Evolutionary conservation across 2,113 vertebrate species (phyloP), one percentile per base, ranked within the genome.

Genomic region (Melanotaenia duboulayi): DNA sequence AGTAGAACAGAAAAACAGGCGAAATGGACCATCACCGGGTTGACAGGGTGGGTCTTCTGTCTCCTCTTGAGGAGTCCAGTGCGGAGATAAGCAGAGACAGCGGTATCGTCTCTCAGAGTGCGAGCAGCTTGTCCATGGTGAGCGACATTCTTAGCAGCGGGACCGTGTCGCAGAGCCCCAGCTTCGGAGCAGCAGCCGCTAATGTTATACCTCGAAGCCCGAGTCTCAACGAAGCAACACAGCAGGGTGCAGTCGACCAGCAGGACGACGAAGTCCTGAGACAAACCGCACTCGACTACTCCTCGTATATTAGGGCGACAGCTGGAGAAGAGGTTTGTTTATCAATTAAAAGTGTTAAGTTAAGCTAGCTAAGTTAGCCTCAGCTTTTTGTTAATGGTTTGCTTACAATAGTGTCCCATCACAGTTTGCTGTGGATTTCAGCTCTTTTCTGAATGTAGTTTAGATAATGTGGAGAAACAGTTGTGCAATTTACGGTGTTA

Each of bases 81-180:
- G 81, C 92, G 0, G 89, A 92, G n/a, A 91, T 94, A 17, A 95
- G 96, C 70, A 86, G 89, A 2, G 97, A 98, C 93, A 98, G 97
- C 84, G 97, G 97, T 55, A 90, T 94, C 14, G 97, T 97, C 11
- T 99, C 97, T 0, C 97, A 97, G 63, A 98, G 96, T 66, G 94
- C 95, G 10, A 98, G 97, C 91, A 95, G 94, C 24, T 62, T 96
- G 24, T 99, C 97, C 1, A 95, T 95, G 84, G 82, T 95, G 48
- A 96, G 95, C 48, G 96, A 96, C 1, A 74, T 91, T 74, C 81
- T 91, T 59, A 91, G 93, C 88, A 87, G 93, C 91, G 83, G 92
- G 0, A 77, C 80, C 11, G 89, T 94, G 82, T 94, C 94, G 55
- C 89, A 91, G 87, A 96, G 90, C 86, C 91, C 77, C 87, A 95